A percentile compares a stretch with the other conserved stretches of the same genome.
phyloP scores from a whole-genome alignment of 1,140 invertebrate genomes.

The Batillaria attramentaria region DNA sequence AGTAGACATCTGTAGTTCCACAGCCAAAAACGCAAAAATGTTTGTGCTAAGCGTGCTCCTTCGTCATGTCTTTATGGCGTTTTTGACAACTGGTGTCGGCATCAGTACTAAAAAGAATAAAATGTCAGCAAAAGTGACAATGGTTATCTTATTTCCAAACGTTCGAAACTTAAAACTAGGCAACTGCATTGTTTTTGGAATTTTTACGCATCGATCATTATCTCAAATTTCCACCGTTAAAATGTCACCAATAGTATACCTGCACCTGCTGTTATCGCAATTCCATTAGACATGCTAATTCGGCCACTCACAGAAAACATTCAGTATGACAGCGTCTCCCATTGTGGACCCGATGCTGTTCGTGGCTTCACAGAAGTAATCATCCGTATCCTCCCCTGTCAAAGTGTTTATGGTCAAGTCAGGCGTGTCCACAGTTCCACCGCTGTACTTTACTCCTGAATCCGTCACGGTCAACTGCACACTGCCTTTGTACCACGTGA shows the following conservation, averaged over 20 bases:
- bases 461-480: neutral
- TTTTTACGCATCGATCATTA: neutral
- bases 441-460: neutral
- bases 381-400: neutral
- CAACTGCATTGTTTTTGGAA: neutral
- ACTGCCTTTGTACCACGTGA: neutral
- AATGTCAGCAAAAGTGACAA: too few relatives aligned
- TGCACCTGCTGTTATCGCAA: too few relatives aligned
- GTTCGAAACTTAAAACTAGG: neutral
- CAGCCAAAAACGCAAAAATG: too few relatives aligned
- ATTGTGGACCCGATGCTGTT: neutral
- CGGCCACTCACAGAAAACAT: slow-evolving; percentile 5
- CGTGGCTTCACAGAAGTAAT: neutral
- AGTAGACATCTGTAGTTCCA: too few relatives aligned
- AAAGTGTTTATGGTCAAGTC: slow-evolving; percentile 1
- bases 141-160: neutral
- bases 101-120: too few relatives aligned
- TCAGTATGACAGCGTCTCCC: neutral
- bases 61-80: too few relatives aligned
- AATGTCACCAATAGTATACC: neutral
- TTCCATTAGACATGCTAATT: too few relatives aligned
- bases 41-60: too few relatives aligned
- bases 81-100: too few relatives aligned
- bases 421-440: neutral
- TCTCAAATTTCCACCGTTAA: neutral